phyloP scores from a whole-genome alignment of 2,888 invertebrate genomes.

The Nomada fabriciana region DNA sequence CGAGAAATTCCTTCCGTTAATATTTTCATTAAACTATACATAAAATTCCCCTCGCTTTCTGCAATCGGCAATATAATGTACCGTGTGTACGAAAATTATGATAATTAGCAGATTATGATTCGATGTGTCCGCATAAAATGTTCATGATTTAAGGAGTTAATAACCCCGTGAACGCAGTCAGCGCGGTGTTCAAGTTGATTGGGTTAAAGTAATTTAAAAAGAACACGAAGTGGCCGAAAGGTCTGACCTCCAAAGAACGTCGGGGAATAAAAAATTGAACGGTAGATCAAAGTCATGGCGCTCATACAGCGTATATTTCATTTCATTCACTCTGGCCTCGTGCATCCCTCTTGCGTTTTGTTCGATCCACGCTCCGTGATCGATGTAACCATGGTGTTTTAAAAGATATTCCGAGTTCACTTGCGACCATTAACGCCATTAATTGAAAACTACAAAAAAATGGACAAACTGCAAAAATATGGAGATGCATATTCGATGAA shows the following conservation, averaged over 20 bases:
- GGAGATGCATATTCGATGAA: too few relatives aligned
- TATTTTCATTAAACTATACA: too few relatives aligned
- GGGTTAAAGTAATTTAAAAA: conserved; percentile 18
- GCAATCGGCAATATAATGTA: too few relatives aligned
- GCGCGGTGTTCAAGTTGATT: conserved; percentile 4
- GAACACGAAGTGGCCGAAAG: neutral
- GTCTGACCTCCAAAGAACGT: conserved; percentile 20
- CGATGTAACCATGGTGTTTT: neutral
- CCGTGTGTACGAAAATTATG: neutral
- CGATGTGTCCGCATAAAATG: neutral
- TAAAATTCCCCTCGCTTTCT: too few relatives aligned
- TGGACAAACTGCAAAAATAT: too few relatives aligned
- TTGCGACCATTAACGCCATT: too few relatives aligned
- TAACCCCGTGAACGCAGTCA: neutral
- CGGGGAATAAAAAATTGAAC: conserved; percentile 28
- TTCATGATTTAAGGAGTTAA: neutral
- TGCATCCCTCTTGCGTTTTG: neutral
- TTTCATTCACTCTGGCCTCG: conserved; percentile 11
- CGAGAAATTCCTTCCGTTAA: neutral
- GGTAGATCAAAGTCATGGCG: conserved; percentile 45
- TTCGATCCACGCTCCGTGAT: conserved; percentile 22
- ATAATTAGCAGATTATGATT: neutral
- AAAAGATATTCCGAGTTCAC: too few relatives aligned
- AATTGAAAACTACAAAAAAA: too few relatives aligned
- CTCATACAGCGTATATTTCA: conserved; percentile 33